Base-by-base conservation (phyloP, 2,888 invertebrate genomes). In the Tridacna gigas region DNA sequence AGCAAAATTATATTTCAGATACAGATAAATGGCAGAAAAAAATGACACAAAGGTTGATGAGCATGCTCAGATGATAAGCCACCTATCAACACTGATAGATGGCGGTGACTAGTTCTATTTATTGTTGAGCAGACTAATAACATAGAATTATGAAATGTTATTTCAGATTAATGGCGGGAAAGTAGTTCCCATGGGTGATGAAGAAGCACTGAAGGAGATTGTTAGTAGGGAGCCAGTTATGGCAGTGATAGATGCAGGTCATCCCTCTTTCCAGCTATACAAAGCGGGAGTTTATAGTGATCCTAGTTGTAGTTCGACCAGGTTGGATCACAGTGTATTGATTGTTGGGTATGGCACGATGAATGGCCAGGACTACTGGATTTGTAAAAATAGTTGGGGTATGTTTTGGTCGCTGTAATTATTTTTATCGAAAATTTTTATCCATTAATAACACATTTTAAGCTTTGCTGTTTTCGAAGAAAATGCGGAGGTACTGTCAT, bases 311-410 rank as follows among this genome's bases (percentile, higher is more conserved):
- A 85, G 80, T 45, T 28, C 77, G 4, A 63, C 28, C 4, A n/a
- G n/a, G 28, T 67, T 89, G n/a, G 89, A 90, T 56, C 90, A 90
- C 56, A 86, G 69, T 9, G 51, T 89, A 13, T 88, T 86, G 78
- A 77, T 90, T 1, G 89, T 90, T 4, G 90, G 90, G 0, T 90
- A 88, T 63, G 89, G 89, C 15, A 67, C 80, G 4, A 45, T 78
- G 66, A 45, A 78, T 15, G 88, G 86, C 11, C 78, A 77, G 11
- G 90, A 90, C 28, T 90, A 83, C 67, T 90, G 90, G 90, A 90
- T 90, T 18, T 89, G 88, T 22, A 89, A 82, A 80, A 90, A 90
- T 66, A 89, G 88, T 56, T 90, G 97, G 97, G 96, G 89, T 90
- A 80, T 67, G 77, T 75, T 20, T 5, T 25, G 56, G 3, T 9